Percentiles rank a stretch among this genome's conserved stretches.
phyloP scores from a whole-genome alignment of 2,888 invertebrate genomes.

The Diloba caeruleocephala region DNA sequence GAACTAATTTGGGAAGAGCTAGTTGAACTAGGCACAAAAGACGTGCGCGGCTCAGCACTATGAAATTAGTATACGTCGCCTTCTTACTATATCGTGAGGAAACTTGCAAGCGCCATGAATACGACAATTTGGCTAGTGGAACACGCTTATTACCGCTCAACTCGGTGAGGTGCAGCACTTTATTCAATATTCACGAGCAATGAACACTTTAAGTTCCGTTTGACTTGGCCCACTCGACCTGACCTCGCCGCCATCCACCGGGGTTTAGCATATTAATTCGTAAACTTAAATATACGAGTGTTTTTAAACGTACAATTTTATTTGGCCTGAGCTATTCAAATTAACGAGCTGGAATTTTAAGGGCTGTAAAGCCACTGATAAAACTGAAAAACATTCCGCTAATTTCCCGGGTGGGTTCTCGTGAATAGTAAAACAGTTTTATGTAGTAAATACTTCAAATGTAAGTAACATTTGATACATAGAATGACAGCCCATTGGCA shows the following conservation, averaged over 20 bases:
- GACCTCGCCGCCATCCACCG: slow-evolving; percentile 52
- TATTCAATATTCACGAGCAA: slow-evolving; percentile 72
- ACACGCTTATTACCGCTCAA: slow-evolving; percentile 66
- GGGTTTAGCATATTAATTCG: slow-evolving; percentile 52
- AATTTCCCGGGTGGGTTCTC: slow-evolving; percentile 6
- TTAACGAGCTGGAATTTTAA: slow-evolving; percentile 34
- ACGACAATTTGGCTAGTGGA: slow-evolving; percentile 66
- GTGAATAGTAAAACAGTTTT: slow-evolving; percentile 36
- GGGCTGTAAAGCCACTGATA: slow-evolving; percentile 22
- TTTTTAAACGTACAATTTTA: slow-evolving; percentile 31
- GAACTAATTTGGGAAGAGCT: slow-evolving; percentile 56
- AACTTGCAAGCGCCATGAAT: slow-evolving; percentile 64
- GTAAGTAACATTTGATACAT: slow-evolving; percentile 48
- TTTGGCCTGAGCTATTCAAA: slow-evolving; percentile 29
- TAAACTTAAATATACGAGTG: slow-evolving; percentile 37
- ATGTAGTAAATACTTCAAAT: slow-evolving; percentile 29
- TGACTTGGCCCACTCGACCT: slow-evolving; percentile 61
- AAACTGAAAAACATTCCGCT: slow-evolving; percentile 24
- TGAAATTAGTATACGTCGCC: slow-evolving; percentile 26
- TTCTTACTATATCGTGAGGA: slow-evolving; percentile 19
- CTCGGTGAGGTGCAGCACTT: slow-evolving; percentile 49
- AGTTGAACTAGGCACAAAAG: slow-evolving; percentile 6
- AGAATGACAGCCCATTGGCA: slow-evolving; percentile 55
- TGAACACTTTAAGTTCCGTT: slow-evolving; percentile 62
- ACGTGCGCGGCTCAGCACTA: slow-evolving; percentile 4